A percentile compares a stretch with the other conserved stretches of the same genome.
Evolutionary conservation across 2,113 vertebrate species (phyloP).

Genomic region (Chamaetylas fuelleborni): DNA sequence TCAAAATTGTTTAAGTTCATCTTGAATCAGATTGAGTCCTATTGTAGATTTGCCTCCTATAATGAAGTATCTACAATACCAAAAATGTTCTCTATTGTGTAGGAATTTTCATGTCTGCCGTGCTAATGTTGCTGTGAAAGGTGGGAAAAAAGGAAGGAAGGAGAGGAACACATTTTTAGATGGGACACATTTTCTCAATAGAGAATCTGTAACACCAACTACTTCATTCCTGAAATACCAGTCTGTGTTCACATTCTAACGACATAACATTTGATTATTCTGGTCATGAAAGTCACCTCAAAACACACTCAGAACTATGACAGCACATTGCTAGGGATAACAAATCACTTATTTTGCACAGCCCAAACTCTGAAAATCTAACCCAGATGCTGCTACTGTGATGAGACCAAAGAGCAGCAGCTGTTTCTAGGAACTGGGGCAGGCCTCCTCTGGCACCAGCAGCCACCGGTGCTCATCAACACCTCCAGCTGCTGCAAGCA

Average conservation of each 20-base stretch:
- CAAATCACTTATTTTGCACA: background rate
- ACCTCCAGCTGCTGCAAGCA: background rate
- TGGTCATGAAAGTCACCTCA: background rate
- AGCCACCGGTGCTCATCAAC: background rate
- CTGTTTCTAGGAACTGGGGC: background rate
- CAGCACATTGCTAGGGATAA: background rate
- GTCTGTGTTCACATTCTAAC: accelerated
- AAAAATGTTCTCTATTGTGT: background rate
- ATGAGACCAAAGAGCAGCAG: background rate
- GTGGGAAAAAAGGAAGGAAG: background rate
- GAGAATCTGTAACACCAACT: background rate
- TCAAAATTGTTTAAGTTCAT: background rate
- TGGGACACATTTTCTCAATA: background rate
- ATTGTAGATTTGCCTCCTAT: background rate
- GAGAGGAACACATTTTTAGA: background rate
- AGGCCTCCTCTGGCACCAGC: background rate
- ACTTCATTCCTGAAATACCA: background rate
- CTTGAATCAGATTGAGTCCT: background rate
- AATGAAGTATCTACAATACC: background rate
- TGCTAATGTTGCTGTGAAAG: background rate
- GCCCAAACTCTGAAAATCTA: background rate
- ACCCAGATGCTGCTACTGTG: background rate
- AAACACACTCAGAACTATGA: background rate
- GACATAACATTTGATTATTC: background rate
- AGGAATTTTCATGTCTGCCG: background rate